A percentile compares a stretch with the other conserved stretches of the same genome.
These are phyloP conservation scores for Montipora efflorescens DNA, from an alignment of 64 coral and sea anemone species.

Conservation along the genomic window DNA sequence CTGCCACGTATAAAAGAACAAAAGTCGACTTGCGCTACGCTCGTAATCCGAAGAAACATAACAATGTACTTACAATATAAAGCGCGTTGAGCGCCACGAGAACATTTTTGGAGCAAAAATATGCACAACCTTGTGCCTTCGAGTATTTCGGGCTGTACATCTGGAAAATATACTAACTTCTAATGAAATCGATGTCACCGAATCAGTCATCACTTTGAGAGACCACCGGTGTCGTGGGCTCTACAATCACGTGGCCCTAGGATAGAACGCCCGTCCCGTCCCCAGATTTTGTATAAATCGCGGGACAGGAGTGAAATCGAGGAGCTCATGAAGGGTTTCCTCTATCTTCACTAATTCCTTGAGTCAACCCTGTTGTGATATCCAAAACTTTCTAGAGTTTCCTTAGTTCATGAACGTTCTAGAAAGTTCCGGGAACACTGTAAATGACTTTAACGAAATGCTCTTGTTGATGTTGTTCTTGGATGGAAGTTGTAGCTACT, in stretches of 20 bases:
- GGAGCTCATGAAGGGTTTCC: too few relatives aligned
- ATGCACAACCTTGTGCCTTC: slow-evolving; percentile 90
- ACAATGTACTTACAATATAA: slow-evolving; percentile 90
- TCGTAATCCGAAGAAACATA: background rate
- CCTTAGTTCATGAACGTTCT: too few relatives aligned
- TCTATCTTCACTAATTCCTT: too few relatives aligned
- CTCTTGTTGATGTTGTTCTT: too few relatives aligned
- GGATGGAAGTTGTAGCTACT: too few relatives aligned
- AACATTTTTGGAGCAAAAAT: slow-evolving; percentile 92
- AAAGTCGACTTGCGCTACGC: too few relatives aligned
- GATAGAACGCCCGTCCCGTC: background rate
- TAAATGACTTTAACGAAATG: too few relatives aligned
- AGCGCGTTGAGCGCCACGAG: slow-evolving; percentile 88
- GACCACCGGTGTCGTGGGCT: slow-evolving; percentile 31
- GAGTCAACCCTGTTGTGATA: too few relatives aligned
- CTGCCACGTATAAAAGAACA: slow-evolving; percentile 10
- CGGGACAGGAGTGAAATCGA: too few relatives aligned
- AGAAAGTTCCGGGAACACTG: too few relatives aligned
- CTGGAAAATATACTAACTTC: background rate
- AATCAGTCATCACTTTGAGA: background rate
- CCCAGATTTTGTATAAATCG: too few relatives aligned
- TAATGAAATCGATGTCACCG: background rate
- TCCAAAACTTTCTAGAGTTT: too few relatives aligned
- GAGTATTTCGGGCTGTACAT: slow-evolving; percentile 96
- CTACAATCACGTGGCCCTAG: background rate